A percentile compares a stretch with the other conserved stretches of the same genome.
These are phyloP conservation scores for Dromaius novaehollandiae DNA, from an alignment of 2,113 vertebrate genomes.

Conservation along the genomic window DNA sequence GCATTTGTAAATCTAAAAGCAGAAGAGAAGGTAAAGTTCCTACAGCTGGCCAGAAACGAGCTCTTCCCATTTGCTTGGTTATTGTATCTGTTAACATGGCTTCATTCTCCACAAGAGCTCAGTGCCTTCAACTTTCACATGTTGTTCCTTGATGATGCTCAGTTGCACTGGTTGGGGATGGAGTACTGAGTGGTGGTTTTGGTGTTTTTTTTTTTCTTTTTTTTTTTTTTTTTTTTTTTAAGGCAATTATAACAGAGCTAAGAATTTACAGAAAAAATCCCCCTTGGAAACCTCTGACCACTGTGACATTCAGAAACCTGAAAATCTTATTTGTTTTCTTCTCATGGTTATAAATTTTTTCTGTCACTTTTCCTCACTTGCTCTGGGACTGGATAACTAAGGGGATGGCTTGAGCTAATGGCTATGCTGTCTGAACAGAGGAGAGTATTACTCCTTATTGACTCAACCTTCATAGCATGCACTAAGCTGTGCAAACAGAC, in stretches of 20 bases:
- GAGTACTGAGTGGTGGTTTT: background rate
- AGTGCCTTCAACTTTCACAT: accelerated
- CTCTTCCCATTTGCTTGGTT: background rate
- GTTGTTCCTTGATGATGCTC: background rate
- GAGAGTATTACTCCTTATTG: background rate
- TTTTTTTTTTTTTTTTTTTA: background rate
- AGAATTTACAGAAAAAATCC: background rate
- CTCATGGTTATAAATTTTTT: background rate
- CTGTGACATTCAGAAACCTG: background rate
- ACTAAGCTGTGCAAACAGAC: conserved; percentile 28
- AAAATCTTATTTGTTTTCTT: conserved; percentile 20
- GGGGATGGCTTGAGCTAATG: background rate
- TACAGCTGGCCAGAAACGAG: background rate
- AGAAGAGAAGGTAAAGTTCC: background rate
- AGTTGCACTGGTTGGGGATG: background rate
- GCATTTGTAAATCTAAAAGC: background rate
- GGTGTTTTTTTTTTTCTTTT: no score
- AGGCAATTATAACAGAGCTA: background rate
- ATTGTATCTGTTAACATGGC: background rate
- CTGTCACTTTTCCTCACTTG: background rate
- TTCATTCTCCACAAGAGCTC: background rate
- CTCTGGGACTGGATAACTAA: background rate
- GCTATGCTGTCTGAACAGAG: background rate
- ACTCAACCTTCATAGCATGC: background rate
- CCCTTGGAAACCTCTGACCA: background rate